A percentile compares a stretch with the other conserved stretches of the same genome.
phyloP scores from a whole-genome alignment of 2,888 invertebrate genomes.

The Myathropa florea region DNA sequence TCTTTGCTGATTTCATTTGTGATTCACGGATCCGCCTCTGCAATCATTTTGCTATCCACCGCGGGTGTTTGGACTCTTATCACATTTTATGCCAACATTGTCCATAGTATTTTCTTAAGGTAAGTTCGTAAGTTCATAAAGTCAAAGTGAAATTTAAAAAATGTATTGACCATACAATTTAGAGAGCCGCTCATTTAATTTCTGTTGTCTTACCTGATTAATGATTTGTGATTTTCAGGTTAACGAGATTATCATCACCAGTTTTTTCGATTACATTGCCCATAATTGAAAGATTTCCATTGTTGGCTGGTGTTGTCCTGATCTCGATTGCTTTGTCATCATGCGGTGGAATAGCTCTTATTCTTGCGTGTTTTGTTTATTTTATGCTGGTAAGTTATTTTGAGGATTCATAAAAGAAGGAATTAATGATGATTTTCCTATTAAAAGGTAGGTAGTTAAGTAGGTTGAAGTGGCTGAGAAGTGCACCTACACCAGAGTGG shows the following conservation, averaged over 20 bases:
- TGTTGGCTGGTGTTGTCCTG: slow-evolving; percentile 85
- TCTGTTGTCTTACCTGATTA: neutral
- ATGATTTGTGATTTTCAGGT: slow-evolving; percentile 81
- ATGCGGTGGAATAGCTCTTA: slow-evolving; percentile 88
- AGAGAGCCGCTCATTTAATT: no score
- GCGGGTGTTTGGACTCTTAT: slow-evolving; percentile 83
- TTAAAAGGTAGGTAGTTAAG: no score
- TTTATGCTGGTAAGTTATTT: slow-evolving; percentile 84
- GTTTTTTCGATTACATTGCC: slow-evolving; percentile 82
- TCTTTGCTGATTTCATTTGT: slow-evolving; percentile 83
- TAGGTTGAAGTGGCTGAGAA: no score
- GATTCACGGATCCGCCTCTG: slow-evolving; percentile 84
- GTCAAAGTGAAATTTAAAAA: slow-evolving; percentile 5
- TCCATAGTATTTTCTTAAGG: slow-evolving; percentile 86
- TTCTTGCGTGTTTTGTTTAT: slow-evolving; percentile 85
- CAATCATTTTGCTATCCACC: slow-evolving; percentile 83
- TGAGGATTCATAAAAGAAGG: no score
- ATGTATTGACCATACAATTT: no score
- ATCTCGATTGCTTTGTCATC: slow-evolving; percentile 85
- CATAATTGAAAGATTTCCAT: slow-evolving; percentile 86
- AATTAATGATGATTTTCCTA: no score
- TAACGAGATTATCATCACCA: slow-evolving; percentile 71
- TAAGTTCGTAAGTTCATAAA: slow-evolving; percentile 75
- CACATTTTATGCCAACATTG: slow-evolving; percentile 86
- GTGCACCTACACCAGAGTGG: no score